These are phyloP conservation scores for Mustelus asterias DNA, from an alignment of 2,113 vertebrate genomes.

Conservation along the genomic window DNA sequence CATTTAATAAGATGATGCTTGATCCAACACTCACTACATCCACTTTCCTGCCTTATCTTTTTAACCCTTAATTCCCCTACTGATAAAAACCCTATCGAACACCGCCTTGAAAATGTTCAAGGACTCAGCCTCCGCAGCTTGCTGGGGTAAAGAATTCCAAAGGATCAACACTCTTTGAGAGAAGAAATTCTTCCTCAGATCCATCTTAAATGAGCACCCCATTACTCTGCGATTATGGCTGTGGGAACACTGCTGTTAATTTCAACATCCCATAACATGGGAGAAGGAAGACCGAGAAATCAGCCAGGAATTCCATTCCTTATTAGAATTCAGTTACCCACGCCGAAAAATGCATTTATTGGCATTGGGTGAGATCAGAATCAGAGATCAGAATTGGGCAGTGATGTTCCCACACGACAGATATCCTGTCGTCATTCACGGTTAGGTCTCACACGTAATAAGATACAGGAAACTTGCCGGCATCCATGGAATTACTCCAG, in stretches of 20 bases:
- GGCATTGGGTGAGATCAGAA: neutral
- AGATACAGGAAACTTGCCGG: neutral
- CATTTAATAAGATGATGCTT: no score
- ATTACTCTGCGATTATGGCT: no score
- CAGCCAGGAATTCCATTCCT: neutral
- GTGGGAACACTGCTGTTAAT: neutral
- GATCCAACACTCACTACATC: no score
- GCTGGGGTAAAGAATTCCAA: no score
- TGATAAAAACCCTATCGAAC: no score
- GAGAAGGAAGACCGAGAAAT: neutral
- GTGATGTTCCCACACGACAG: neutral
- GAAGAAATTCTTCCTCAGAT: no score
- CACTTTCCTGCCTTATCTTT: no score
- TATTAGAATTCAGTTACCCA: neutral
- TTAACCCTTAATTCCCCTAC: no score
- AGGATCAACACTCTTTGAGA: no score
- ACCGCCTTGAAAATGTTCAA: no score
- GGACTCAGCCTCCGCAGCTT: no score
- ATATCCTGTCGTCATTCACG: neutral
- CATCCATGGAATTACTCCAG: neutral
- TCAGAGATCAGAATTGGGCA: neutral
- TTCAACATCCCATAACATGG: neutral
- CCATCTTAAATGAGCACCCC: no score
- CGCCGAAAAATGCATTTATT: neutral
- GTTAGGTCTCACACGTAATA: neutral